Percentiles rank a stretch among this genome's conserved stretches.
These are phyloP conservation scores for Bambusicola thoracicus DNA, from an alignment of 2,113 vertebrate species.

Conservation along the genomic window DNA sequence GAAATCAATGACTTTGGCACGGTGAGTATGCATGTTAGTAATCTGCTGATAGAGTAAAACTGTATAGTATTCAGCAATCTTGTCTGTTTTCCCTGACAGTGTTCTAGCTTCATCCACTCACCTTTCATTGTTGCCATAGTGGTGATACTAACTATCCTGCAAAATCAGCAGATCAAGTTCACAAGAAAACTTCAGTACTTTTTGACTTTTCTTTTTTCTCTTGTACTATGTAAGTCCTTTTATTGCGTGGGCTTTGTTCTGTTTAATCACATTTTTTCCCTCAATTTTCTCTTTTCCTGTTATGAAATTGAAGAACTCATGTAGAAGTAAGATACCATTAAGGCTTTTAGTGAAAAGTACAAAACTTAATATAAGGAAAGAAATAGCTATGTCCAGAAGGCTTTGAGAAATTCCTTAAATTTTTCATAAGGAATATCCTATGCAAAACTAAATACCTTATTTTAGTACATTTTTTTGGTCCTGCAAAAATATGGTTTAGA, in stretches of 20 bases:
- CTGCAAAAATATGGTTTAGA: neutral
- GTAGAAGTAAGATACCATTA: neutral
- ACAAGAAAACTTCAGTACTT: neutral
- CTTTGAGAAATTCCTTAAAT: neutral
- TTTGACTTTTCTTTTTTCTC: neutral
- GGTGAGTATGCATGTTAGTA: conserved; percentile 67
- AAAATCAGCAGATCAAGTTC: neutral
- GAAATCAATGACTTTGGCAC: conserved; percentile 83
- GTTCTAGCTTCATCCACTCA: neutral
- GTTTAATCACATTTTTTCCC: neutral
- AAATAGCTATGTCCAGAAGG: neutral
- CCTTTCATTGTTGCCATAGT: neutral
- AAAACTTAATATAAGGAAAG: neutral
- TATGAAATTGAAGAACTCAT: neutral
- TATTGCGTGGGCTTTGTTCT: neutral
- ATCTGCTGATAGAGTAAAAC: neutral
- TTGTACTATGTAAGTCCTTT: neutral
- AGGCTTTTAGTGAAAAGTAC: neutral
- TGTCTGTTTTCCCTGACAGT: neutral
- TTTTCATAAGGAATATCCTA: neutral
- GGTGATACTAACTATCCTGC: neutral
- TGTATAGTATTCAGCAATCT: neutral
- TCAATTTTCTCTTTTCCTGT: neutral
- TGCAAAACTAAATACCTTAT: neutral
- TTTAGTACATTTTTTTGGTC: neutral